Evolutionary conservation across 1,140 invertebrate species (phyloP), one percentile per base, ranked within the genome.

Genomic region (Agrypnia vestita): DNA sequence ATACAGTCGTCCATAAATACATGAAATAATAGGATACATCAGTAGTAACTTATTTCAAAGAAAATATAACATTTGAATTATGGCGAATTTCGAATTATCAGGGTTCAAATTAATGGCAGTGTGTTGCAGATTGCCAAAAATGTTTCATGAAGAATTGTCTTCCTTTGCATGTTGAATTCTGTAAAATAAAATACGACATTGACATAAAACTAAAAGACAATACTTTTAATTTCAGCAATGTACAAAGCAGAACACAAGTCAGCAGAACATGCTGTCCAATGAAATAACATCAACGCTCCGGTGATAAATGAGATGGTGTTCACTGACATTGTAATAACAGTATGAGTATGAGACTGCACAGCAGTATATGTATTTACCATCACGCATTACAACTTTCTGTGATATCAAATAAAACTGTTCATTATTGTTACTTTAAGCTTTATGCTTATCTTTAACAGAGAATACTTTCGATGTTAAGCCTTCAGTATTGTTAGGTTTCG

Each of bases 201-300:
- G 25, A 35, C 25, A 35, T 35, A 35, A 35, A 3, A 35, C 6
- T 35, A 3, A 10, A 56, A 56, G n/a, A 17, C n/a, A 17, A 8
- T 56, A 15, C 81, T 64, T 43, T 82, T 73, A 82, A 84, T 89
- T 89, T 78, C 86, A 90, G 89, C 88, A 89, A 85, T 90, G 89
- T 81, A 87, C 86, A 76, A 89, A 89, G 87, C 75, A 76, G 17
- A 80, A 76, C 17, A 51, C 17, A 79, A 89, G 86, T 82, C 87
- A 89, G 82, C 88, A 90, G 84, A 90, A 90, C 85, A 87, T 84
- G 83, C 84, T 90, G 85, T 86, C 86, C 74, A 90, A 90, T 84
- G 89, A 90, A 85, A 88, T 90, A 79, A 86, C 87, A 74, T 85
- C 87, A 44, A 86, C 88, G 74, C 85, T 89, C 83, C 88, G 89